A percentile compares a stretch with the other conserved stretches of the same genome.
Evolutionary conservation across 2,797 vertebrate genomes (phyloP).

Genomic region (Stomatorhinus walkeri): DNA sequence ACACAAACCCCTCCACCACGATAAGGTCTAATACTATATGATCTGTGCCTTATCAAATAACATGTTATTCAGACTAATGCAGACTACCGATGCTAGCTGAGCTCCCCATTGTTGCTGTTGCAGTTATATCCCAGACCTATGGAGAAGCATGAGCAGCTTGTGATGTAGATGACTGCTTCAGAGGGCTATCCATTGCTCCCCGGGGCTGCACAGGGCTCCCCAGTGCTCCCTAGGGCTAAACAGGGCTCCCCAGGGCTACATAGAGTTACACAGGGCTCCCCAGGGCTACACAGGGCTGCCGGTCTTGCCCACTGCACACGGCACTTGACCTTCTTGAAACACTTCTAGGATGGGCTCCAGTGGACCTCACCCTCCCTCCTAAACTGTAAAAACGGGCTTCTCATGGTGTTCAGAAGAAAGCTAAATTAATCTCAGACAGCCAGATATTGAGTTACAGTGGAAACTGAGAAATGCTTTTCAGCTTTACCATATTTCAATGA

Average conservation of each 20-base stretch:
- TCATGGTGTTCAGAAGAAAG: neutral
- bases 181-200: neutral
- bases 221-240: too few species aligned
- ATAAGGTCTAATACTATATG: too few species aligned
- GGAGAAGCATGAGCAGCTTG: neutral
- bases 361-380: neutral
- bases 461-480: neutral
- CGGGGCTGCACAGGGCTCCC: too few species aligned
- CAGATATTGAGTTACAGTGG: neutral
- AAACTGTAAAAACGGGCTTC: neutral
- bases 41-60: neutral
- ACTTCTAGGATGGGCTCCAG: neutral
- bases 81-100: neutral
- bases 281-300: neutral
- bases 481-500: neutral
- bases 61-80: neutral
- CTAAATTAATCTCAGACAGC: slow-evolving; percentile 8
- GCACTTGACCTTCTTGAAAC: neutral
- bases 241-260: neutral
- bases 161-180: neutral
- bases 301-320: neutral
- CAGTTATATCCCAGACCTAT: neutral
- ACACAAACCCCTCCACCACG: too few species aligned
- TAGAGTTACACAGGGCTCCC: neutral
- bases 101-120: neutral